These are phyloP conservation scores for Sebastiscus albofasciatus DNA, from an alignment of 2,797 vertebrate genomes.

Conservation along the genomic window DNA sequence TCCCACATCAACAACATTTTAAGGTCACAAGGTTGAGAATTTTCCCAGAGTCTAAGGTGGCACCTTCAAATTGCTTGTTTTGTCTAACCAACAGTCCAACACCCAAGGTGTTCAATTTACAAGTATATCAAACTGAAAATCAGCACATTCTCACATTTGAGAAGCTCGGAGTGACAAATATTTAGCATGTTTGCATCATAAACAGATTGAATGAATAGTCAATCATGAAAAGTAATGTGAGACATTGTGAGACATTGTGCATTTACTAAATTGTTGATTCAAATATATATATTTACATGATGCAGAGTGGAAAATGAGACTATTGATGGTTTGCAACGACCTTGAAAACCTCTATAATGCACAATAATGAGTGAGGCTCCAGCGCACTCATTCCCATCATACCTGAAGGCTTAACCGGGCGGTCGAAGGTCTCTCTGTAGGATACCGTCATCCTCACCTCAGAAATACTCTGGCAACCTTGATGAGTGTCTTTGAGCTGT, in stretches of 20 bases:
- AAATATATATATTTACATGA: neutral
- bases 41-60: too few species aligned
- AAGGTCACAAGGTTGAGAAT: too few species aligned
- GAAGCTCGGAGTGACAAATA: neutral
- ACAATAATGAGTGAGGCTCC: conserved; percentile 44
- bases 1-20: too few species aligned
- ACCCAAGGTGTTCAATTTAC: too few species aligned
- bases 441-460: conserved; percentile 35
- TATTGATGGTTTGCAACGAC: conserved; percentile 36
- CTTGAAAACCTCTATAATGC: conserved; percentile 54
- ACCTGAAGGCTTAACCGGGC: conserved; percentile 43
- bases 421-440: conserved; percentile 55
- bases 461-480: conserved; percentile 58
- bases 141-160: too few species aligned
- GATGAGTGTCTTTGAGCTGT: conserved; percentile 52
- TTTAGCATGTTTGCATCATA: neutral
- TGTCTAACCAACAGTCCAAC: too few species aligned
- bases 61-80: too few species aligned
- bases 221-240: neutral
- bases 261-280: too few species aligned
- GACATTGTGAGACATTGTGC: too few species aligned
- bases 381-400: conserved; percentile 31
- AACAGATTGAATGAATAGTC: neutral
- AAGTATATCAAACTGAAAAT: too few species aligned
- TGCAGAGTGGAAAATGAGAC: neutral